Conservation (phyloP, 2,113 vertebrate species). For the Australoheros scitulus region DNA sequence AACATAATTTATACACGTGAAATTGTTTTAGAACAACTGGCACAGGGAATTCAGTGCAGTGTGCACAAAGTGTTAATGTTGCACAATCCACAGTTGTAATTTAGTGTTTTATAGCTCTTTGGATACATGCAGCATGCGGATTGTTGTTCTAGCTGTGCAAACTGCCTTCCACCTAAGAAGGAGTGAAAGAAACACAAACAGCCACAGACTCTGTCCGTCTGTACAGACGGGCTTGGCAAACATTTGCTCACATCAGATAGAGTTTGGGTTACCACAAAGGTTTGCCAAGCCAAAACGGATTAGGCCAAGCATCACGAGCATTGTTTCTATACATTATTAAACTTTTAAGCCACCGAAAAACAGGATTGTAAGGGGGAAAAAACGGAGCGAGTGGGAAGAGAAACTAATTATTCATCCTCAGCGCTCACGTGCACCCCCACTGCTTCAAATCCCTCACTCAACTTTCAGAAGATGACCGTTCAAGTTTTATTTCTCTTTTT, state of each 20-base stretch:
- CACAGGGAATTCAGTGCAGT: background rate
- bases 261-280: conserved; percentile 67
- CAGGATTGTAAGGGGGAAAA: conserved; percentile 71
- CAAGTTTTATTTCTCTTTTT: conserved; percentile 1
- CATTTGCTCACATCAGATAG: conserved; percentile 52
- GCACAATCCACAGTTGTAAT: background rate
- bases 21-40: background rate
- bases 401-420: conserved; percentile 75
- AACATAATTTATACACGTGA: conserved; percentile 4
- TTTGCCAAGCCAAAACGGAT: conserved; percentile 67
- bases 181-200: background rate
- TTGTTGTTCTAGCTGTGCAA: background rate
- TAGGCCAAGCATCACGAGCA: conserved; percentile 69
- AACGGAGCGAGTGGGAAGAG: conserved; percentile 46
- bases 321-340: conserved; percentile 79
- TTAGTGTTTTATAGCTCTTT: background rate
- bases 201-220: conserved; percentile 10
- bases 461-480: conserved; percentile 54
- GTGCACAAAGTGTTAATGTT: background rate
- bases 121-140: background rate
- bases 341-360: conserved; percentile 82
- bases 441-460: conserved; percentile 41
- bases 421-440: conserved; percentile 41
- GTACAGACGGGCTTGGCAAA: conserved; percentile 37
- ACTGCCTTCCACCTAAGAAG: background rate